Base-by-base conservation (phyloP, 2,113 vertebrate species). In the Gavialis gangeticus region DNA sequence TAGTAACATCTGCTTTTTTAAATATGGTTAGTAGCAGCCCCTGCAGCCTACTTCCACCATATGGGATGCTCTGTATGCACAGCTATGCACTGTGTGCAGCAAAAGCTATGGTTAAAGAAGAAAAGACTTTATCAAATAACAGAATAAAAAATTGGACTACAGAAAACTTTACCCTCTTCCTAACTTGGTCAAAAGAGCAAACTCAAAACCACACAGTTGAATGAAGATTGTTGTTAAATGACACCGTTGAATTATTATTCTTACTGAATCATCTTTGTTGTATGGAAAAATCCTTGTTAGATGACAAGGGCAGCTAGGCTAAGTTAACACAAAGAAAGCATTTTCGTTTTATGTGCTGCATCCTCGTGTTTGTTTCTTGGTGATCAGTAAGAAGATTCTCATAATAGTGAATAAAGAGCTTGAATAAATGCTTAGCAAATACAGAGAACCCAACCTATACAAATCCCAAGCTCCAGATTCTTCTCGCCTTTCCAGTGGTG, bases 1-100 rank as follows among this genome's bases (percentile, higher is more conserved):
- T 94, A 97, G 97, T 95, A 97, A 97, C 98, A 98, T 98, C 97
- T 98, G 98, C 94, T 98, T 98, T 97, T 96, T 90, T 0, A 98
- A 97, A 97, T 96, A 95, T 60, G 91, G 96, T 97, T 97, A 92
- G 91, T 96, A 94, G 82, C 97, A 98, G 96, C 89, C 95, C 96
- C 97, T 82, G 80, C 93, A 96, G 97, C 97, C 96, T 97, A 85
- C 94, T 96, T 93, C 92, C 90, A 58, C 97, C 97, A 97, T 97
- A 97, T 96, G 96, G 93, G 89, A 67, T 91, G 16, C 83, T 97
- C 93, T 90, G 85, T 91, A 96, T 87, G 87, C 92, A 89, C 55
- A 86, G 71, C 56, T 90, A 92, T 82, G 76, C 80, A 58, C 66
- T 28, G 86, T 25, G 30, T 56, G 46, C 62, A 16, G 79, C 56